These are phyloP conservation scores for Romanogobio albipinnatus DNA, from an alignment of 2,113 vertebrate genomes.

Conservation along the genomic window DNA sequence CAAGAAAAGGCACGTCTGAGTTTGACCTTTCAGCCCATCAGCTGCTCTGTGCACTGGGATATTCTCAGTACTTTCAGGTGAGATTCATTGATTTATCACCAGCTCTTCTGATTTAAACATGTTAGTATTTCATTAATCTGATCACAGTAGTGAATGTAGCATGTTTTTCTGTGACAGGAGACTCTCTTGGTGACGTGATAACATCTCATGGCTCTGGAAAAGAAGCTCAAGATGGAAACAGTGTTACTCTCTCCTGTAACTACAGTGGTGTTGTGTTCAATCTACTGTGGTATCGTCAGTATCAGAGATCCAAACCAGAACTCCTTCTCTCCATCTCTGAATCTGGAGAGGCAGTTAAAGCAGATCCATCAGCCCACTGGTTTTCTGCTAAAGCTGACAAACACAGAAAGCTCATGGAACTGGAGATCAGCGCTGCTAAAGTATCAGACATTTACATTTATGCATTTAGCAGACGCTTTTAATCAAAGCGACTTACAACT, in stretches of 20 bases:
- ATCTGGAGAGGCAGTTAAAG: not conserved
- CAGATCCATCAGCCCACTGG: not conserved
- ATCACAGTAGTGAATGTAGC: not conserved
- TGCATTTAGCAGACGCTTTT: too few relatives aligned
- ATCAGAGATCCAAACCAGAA: constrained; percentile 9
- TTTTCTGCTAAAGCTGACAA: not conserved
- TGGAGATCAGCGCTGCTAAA: constrained; percentile 38
- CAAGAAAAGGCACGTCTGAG: not conserved
- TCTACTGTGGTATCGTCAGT: constrained; percentile 3
- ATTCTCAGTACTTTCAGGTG: not conserved
- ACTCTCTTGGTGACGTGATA: not conserved
- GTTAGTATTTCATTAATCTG: not conserved
- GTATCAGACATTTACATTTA: not conserved
- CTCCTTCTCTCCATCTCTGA: not conserved
- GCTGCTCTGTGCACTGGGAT: not conserved
- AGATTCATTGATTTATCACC: not conserved
- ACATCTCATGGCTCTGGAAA: not conserved
- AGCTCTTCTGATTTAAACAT: not conserved
- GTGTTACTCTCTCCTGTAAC: not conserved
- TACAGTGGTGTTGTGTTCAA: not conserved
- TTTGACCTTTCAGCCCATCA: not conserved
- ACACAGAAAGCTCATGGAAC: not conserved
- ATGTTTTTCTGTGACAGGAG: not conserved
- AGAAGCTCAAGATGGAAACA: constrained; percentile 1
- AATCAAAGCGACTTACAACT: too few relatives aligned